Percentiles rank a stretch among this genome's conserved stretches.
phyloP scores from a whole-genome alignment of 2,888 invertebrate genomes.

The Cyclophora albipunctata region DNA sequence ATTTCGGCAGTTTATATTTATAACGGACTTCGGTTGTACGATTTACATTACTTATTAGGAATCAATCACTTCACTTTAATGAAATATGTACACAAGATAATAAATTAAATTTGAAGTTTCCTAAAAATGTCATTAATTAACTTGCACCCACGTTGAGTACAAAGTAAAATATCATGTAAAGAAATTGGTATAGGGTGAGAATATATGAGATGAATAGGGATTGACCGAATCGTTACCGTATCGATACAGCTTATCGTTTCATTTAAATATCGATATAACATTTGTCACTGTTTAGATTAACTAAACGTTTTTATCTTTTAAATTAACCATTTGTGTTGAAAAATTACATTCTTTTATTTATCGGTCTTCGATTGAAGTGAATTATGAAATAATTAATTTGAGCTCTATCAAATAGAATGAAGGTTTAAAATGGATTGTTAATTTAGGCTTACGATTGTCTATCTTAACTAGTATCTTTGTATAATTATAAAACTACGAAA shows the following conservation, averaged over 20 bases:
- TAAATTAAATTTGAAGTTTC: conserved; percentile 28
- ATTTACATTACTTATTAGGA: too few relatives aligned
- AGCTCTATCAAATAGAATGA: too few relatives aligned
- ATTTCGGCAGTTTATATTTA: too few relatives aligned
- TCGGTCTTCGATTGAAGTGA: too few relatives aligned
- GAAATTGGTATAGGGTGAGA: conserved; percentile 44
- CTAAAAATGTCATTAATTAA: conserved; percentile 38
- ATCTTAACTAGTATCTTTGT: too few relatives aligned
- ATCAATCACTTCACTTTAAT: background rate
- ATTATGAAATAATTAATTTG: too few relatives aligned
- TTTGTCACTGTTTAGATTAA: conserved; percentile 11
- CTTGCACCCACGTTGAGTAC: conserved; percentile 25
- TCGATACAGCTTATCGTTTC: conserved; percentile 32
- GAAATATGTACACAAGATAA: too few relatives aligned
- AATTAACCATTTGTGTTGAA: conserved; percentile 11
- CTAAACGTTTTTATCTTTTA: conserved; percentile 13
- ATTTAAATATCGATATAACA: conserved; percentile 19
- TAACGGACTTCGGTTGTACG: too few relatives aligned
- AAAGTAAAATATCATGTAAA: conserved; percentile 28
- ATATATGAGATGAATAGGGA: conserved; percentile 37
- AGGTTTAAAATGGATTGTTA: too few relatives aligned
- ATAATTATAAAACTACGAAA: too few relatives aligned
- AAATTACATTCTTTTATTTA: conserved; percentile 2
- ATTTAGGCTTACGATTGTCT: too few relatives aligned
- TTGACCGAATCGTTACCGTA: conserved; percentile 28